A percentile compares a stretch with the other conserved stretches of the same genome.
Evolutionary conservation across 2,888 invertebrate species (phyloP).

Genomic region (Tolmerus cingulatus): DNA sequence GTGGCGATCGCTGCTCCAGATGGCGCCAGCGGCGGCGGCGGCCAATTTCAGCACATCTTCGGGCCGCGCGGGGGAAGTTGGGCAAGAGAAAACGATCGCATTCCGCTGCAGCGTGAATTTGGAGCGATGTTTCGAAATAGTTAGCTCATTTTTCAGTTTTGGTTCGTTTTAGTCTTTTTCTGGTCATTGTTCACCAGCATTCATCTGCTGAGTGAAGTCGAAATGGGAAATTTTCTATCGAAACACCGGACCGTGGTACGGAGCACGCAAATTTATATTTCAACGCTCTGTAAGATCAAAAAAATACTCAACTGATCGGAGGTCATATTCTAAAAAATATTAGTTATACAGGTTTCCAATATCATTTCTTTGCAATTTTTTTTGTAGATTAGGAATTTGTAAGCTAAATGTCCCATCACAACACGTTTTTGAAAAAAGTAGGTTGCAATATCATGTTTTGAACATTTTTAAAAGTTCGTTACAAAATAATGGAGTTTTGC

Average conservation of each 20-base stretch:
- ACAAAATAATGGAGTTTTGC: no score
- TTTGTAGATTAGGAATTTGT: no score
- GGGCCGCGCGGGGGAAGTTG: background rate
- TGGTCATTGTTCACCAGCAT: background rate
- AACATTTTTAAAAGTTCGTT: no score
- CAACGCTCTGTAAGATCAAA: background rate
- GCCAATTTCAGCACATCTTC: background rate
- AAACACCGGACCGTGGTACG: background rate
- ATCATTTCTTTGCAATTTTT: no score
- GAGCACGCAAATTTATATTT: background rate
- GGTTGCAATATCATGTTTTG: no score
- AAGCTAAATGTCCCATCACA: no score
- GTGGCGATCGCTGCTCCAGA: background rate
- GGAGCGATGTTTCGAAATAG: background rate
- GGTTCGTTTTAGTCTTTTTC: background rate
- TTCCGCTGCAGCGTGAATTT: background rate
- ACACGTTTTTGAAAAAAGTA: no score
- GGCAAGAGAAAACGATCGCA: background rate
- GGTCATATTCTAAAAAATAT: background rate
- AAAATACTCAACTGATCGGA: background rate
- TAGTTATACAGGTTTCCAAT: no score
- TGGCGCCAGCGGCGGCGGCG: background rate
- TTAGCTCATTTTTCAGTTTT: background rate
- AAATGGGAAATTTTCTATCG: background rate
- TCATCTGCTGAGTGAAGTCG: background rate